These are phyloP conservation scores for Mesorhabditis spiculigera DNA, from an alignment of 2,888 invertebrate species.

Conservation along the genomic window DNA sequence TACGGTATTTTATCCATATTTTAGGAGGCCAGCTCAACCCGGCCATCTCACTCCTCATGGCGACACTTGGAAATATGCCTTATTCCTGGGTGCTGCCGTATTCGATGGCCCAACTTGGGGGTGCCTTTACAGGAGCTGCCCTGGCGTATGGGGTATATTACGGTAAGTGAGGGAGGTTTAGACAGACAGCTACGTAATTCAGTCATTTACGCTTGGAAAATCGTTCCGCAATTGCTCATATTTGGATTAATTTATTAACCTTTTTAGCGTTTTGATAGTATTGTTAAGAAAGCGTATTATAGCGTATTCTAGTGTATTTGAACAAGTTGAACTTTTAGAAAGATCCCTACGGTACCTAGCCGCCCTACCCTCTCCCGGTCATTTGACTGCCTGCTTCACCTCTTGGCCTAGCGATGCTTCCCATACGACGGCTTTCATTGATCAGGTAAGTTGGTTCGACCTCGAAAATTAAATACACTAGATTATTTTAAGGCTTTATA, in stretches of 20 bases:
- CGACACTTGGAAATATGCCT: background rate
- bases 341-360: background rate
- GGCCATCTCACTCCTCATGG: background rate
- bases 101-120: background rate
- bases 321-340: too few species aligned
- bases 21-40: slow-evolving; percentile 3
- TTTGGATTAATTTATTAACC: too few species aligned
- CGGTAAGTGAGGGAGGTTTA: background rate
- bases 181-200: background rate
- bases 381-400: slow-evolving; percentile 1
- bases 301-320: too few species aligned
- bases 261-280: too few species aligned
- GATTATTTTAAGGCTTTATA: too few species aligned
- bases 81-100: background rate
- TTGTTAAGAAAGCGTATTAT: too few species aligned
- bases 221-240: too few species aligned
- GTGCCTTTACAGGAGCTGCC: background rate
- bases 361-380: too few species aligned
- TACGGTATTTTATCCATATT: too few species aligned
- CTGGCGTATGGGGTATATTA: background rate
- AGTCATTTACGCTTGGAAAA: background rate
- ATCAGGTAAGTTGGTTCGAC: too few species aligned
- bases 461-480: too few species aligned
- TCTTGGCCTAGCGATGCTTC: background rate
- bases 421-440: background rate